Conservation (phyloP, 30 jellyfish, hydroid and myxozoan genomes). For the Clytia hemisphaerica region DNA sequence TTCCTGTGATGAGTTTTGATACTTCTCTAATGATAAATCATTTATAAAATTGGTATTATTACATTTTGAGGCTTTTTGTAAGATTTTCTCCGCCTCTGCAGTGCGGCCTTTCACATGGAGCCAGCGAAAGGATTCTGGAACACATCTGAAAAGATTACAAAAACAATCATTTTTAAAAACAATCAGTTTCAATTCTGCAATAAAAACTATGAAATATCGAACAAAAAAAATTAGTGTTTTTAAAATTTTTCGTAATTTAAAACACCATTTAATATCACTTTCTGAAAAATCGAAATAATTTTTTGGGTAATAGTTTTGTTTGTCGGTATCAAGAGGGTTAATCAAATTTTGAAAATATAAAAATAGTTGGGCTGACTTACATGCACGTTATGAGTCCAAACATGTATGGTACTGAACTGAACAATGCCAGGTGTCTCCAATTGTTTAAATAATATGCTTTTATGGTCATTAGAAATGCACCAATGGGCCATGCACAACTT, state of each 20-base stretch:
- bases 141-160: slow-evolving; percentile 11
- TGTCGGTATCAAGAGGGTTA: not conserved
- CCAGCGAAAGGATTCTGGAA: slow-evolving; percentile 78
- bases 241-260: not conserved
- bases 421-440: slow-evolving; percentile 53
- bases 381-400: slow-evolving; percentile 11
- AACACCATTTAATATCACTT: not conserved
- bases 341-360: not conserved
- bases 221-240: not conserved
- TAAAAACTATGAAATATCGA: not conserved
- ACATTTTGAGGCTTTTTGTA: slow-evolving; percentile 31
- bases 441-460: slow-evolving; percentile 47
- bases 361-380: slow-evolving; percentile 30
- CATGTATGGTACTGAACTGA: slow-evolving; percentile 71
- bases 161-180: not conserved
- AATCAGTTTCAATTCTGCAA: not conserved
- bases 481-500: slow-evolving; percentile 38
- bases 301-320: not conserved
- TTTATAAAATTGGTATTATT: slow-evolving; percentile 7
- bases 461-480: slow-evolving; percentile 30
- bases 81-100: slow-evolving; percentile 24
- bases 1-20: not conserved
- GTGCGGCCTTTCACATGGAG: slow-evolving; percentile 36
- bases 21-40: not conserved
- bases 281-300: not conserved